Evolutionary conservation across 2,888 invertebrate genomes (phyloP), one percentile per base, ranked within the genome.

Genomic region (Clistopyga incitator): DNA sequence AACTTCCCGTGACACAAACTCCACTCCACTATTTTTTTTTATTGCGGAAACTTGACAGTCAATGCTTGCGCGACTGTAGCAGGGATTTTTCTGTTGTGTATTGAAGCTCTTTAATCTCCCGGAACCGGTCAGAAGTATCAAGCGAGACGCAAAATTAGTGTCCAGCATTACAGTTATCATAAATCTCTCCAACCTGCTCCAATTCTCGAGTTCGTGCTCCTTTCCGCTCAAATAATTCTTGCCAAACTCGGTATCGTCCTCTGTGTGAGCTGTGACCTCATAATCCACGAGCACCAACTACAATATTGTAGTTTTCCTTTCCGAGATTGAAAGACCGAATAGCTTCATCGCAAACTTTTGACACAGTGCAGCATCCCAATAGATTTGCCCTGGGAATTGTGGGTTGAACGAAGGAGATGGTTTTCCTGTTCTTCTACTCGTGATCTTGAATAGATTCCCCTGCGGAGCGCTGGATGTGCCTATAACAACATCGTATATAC

Each of bases 371-470:
- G 38, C 61, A 65, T 42, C 20, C 0, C 13, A 20, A 65, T 65
- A 65, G 38, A 65, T 65, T 42, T 42, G 64, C 29, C 38, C 64
- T 42, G 64, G 42, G 64, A 65, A 65, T 65, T 42, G 42, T 42
- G 20, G 10, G 23, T 20, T 18, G 11, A 15, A 29, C 25, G 29
- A 29, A 13, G 25, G 10, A 59, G 29, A 59, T 25, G 29, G 23
- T 47, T 15, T n/a, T 72, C 42, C 29, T 29, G 11, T 38, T 38
- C 64, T 38, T 45, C 59, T 13, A 15, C 61, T 61, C 59, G 47
- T 47, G 74, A 47, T 61, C 34, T 74, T 61, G 59, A 61, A 74
- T 74, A 61, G 74, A 74, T 74, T 74, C 61, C 59, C 59, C 45
- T 29, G 15, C 13, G 50, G 18, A 18, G 74, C 18, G 20, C 18